Evolutionary conservation across 1,140 invertebrate species (phyloP), one percentile per base, ranked within the genome.

Genomic region (Diorhabda sublineata): DNA sequence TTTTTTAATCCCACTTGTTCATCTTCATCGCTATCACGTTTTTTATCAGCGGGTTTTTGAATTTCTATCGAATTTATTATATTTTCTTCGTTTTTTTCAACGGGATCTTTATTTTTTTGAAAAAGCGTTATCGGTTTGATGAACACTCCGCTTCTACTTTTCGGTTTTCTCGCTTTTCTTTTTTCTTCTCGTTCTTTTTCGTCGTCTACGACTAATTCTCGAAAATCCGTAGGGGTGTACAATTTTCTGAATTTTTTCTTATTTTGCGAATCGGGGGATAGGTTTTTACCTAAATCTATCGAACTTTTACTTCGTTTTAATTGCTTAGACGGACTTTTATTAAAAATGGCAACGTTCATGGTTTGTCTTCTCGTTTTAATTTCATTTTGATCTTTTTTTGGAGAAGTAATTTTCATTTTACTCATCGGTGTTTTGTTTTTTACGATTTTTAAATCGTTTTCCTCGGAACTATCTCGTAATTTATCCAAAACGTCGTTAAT

Each of bases 141-240:
- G 26, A 66, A 66, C 9, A 69, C 66, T 5, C 61, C 70, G 26
- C 44, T 61, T 43, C 62, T 42, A 6, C 45, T 57, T 66, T 69
- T 69, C 5, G 42, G 42, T 52, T 64, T 69, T 67, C 56, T 69
- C n/a, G 45, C 42, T 58, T 61, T 4, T 7, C 56, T 62, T 43
- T 47, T 69, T 3, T 67, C 43, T 67, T 73, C 61, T 60, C 65
- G 58, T 58, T 74, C 73, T 64, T 67, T 42, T 3, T 74, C 69
- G 52, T 74, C 69, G 62, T 66, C 59, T 60, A 68, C 42, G 6
- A 5, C 44, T 4, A 63, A 6, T 47, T 66, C 26, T 26, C 61
- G 64, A 47, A 64, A 57, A 61, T 69, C 64, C n/a, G 67, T 58
- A 7, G 73, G 73, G 68, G 69, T 64, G 60, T 71, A 74, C 26